Evolutionary conservation across 2,888 invertebrate genomes (phyloP).

Genomic region (Lamellibrachia satsuma): DNA sequence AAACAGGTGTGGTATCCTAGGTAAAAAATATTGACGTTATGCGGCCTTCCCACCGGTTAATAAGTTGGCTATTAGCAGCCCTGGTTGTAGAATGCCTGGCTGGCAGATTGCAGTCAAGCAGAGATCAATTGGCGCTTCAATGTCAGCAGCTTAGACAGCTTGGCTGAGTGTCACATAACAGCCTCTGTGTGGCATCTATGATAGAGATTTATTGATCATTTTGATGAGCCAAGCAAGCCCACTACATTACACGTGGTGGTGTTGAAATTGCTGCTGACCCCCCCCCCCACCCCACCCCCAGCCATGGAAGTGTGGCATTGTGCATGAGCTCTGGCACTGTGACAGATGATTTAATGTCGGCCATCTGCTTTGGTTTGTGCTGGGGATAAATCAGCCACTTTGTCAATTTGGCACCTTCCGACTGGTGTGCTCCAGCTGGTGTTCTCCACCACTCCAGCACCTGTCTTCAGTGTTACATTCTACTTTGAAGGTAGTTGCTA

Average conservation of each 20-base stretch:
- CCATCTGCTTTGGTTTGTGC: neutral
- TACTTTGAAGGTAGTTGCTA: neutral
- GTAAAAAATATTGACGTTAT: neutral
- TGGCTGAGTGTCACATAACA: neutral
- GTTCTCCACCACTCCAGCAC: neutral
- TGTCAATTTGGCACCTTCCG: conserved; percentile 12
- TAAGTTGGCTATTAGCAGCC: neutral
- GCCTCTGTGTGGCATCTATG: neutral
- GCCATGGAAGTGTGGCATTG: neutral
- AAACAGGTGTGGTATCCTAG: neutral
- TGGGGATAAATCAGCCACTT: neutral
- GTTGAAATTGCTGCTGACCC: neutral
- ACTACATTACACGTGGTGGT: neutral
- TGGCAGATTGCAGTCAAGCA: conserved; percentile 10
- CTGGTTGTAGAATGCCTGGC: neutral
- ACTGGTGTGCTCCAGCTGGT: neutral
- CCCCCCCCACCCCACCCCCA: neutral
- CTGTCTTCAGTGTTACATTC: neutral
- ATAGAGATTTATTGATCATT: conserved; percentile 17
- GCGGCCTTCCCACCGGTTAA: neutral
- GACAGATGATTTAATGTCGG: neutral
- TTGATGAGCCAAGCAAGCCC: conserved; percentile 13
- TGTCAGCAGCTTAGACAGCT: conserved; percentile 3
- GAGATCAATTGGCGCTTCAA: neutral
- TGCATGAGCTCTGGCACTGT: neutral